phyloP scores from a whole-genome alignment of 2,888 invertebrate species.

The Tridacna gigas region DNA sequence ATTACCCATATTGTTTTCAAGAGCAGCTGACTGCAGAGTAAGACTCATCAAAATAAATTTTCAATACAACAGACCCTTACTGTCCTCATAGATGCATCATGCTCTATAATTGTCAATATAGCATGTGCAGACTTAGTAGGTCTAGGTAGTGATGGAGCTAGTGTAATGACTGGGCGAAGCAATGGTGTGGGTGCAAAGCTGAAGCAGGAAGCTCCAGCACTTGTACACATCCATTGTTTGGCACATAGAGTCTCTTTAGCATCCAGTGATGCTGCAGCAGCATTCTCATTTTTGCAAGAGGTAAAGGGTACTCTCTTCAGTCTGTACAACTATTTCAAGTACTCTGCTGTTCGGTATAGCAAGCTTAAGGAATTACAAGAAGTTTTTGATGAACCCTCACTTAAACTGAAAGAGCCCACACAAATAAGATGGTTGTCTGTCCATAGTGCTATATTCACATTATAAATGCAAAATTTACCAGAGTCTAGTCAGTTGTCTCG shows the following conservation, averaged over 20 bases:
- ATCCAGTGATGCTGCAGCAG: constrained; percentile 33
- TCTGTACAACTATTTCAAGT: constrained; percentile 9
- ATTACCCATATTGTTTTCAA: too few species aligned
- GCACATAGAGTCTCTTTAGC: constrained; percentile 32
- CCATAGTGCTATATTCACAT: not conserved
- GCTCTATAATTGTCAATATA: too few species aligned
- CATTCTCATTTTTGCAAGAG: constrained; percentile 15
- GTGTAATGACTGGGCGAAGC: constrained; percentile 23
- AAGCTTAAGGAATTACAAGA: not conserved
- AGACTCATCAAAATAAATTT: too few species aligned
- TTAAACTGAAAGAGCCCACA: constrained; percentile 15
- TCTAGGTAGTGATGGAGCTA: constrained; percentile 35
- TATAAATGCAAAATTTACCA: not conserved
- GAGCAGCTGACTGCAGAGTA: too few species aligned
- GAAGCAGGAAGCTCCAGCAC: constrained; percentile 20
- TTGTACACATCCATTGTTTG: constrained; percentile 35
- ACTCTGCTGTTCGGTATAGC: not conserved
- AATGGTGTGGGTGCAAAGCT: constrained; percentile 23
- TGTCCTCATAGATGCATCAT: too few species aligned
- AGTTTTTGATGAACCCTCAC: not conserved
- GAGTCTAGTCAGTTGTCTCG: not conserved
- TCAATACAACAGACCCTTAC: too few species aligned
- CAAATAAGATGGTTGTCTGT: constrained; percentile 16
- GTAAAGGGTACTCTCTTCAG: constrained; percentile 13
- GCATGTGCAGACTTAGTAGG: constrained; percentile 27